Conservation (phyloP, 2,888 invertebrate genomes). For the Barypeithes pellucidus region DNA sequence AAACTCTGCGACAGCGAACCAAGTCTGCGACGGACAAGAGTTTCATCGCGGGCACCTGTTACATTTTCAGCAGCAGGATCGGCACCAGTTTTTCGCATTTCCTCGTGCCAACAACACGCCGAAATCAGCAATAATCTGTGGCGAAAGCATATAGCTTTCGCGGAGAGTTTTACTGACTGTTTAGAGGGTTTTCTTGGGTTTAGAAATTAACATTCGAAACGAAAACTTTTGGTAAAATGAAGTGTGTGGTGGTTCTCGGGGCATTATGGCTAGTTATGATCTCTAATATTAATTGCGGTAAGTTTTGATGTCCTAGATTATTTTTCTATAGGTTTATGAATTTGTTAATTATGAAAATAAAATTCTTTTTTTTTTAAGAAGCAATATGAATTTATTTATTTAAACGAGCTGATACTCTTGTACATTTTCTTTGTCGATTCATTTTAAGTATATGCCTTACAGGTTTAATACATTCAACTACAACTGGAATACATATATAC, state of each 20-base stretch:
- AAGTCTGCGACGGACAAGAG: constrained; percentile 42
- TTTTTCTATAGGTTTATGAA: no score
- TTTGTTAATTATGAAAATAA: no score
- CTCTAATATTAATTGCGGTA: constrained; percentile 19
- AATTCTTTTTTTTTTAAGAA: no score
- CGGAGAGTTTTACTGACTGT: constrained; percentile 1
- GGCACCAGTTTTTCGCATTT: constrained; percentile 57
- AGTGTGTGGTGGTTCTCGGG: constrained; percentile 34
- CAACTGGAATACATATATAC: no score
- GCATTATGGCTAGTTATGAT: constrained; percentile 22
- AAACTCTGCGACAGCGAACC: constrained; percentile 34
- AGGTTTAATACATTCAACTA: no score
- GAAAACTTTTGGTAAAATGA: constrained; percentile 23
- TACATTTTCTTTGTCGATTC: no score
- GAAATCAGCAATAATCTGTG: constrained; percentile 16
- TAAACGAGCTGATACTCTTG: no score
- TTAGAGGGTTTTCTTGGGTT: background rate
- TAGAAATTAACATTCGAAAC: no score
- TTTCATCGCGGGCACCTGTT: constrained; percentile 57
- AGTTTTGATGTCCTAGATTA: constrained; percentile 4
- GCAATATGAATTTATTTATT: no score
- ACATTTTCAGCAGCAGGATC: constrained; percentile 52
- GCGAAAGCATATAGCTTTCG: constrained; percentile 4
- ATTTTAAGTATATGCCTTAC: no score
- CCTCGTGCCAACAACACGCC: constrained; percentile 49